phyloP scores from a whole-genome alignment of 2,888 invertebrate genomes.

The Drosophila colorata region DNA sequence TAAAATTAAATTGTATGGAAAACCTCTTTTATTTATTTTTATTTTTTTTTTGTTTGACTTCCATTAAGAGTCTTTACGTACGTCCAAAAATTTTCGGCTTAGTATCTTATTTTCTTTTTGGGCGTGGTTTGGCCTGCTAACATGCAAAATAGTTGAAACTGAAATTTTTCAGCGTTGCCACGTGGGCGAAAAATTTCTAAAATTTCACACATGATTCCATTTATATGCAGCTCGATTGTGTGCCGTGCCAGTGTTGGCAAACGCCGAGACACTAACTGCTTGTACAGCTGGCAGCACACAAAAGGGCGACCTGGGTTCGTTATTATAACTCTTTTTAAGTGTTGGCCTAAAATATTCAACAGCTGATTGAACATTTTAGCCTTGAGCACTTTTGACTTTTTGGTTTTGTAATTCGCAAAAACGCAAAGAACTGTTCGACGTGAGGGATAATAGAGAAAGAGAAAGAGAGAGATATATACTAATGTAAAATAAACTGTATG shows the following conservation, averaged over 20 bases:
- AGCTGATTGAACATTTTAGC: conserved; percentile 63
- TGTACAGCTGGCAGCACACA: conserved; percentile 26
- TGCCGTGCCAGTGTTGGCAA: conserved; percentile 25
- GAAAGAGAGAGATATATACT: conserved; percentile 4
- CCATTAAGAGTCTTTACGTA: conserved; percentile 85
- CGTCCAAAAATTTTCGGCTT: conserved; percentile 70
- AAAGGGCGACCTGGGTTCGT: neutral
- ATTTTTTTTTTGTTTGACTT: conserved; percentile 69
- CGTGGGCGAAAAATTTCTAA: conserved; percentile 40
- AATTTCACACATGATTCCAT: conserved; percentile 85
- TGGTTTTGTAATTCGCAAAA: conserved; percentile 85
- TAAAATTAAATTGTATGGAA: conserved; percentile 57
- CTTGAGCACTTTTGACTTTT: conserved; percentile 61
- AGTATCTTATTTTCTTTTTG: conserved; percentile 51
- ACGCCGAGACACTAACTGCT: neutral
- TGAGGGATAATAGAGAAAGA: conserved; percentile 33
- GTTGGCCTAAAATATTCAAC: conserved; percentile 71
- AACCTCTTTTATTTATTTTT: conserved; percentile 15
- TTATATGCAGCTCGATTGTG: conserved; percentile 46
- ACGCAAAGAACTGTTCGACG: conserved; percentile 84
- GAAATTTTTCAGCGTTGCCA: conserved; percentile 47
- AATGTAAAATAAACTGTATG: conserved; percentile 53
- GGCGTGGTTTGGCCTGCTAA: conserved; percentile 76
- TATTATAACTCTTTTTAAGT: conserved; percentile 29
- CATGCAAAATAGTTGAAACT: conserved; percentile 85